Evolutionary conservation across 53 echinoderm and acorn worm species (phyloP).

Genomic region (Paracentrotus lividus): DNA sequence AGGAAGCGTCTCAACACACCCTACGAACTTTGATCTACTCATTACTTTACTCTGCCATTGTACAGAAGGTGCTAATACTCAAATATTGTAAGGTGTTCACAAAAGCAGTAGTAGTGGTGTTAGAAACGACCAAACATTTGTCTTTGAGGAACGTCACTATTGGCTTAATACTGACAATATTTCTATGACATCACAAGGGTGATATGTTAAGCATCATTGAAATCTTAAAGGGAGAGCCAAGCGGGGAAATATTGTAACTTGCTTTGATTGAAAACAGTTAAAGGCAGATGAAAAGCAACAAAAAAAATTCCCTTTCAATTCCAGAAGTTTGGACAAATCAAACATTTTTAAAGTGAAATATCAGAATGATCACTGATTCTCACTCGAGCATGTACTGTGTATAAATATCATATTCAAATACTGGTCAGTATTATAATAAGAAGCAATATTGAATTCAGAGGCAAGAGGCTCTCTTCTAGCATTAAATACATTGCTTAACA

Average conservation of each 20-base stretch:
- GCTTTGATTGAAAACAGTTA: neutral
- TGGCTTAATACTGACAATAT: neutral
- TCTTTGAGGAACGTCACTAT: neutral
- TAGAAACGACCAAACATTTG: slow-evolving; percentile 17
- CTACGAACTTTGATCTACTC: slow-evolving; percentile 11
- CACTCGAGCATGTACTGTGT: no score
- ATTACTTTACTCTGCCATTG: slow-evolving; percentile 6
- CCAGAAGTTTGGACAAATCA: no score
- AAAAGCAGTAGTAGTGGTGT: neutral
- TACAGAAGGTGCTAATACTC: slow-evolving; percentile 17
- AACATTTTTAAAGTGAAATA: no score
- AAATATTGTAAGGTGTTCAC: slow-evolving; percentile 16
- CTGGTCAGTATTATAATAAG: no score
- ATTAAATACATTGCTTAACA: no score
- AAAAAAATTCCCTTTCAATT: no score
- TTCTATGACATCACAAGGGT: neutral
- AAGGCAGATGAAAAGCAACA: neutral
- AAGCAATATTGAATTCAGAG: no score
- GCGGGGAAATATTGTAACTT: neutral
- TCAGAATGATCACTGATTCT: no score
- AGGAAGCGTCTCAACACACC: slow-evolving; percentile 35
- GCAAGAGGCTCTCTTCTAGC: no score
- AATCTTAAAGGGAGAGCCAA: neutral
- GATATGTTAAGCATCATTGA: neutral
- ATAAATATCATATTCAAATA: no score